Evolutionary conservation across 1,140 invertebrate genomes (phyloP).

Genomic region (Eriocheir sinensis): DNA sequence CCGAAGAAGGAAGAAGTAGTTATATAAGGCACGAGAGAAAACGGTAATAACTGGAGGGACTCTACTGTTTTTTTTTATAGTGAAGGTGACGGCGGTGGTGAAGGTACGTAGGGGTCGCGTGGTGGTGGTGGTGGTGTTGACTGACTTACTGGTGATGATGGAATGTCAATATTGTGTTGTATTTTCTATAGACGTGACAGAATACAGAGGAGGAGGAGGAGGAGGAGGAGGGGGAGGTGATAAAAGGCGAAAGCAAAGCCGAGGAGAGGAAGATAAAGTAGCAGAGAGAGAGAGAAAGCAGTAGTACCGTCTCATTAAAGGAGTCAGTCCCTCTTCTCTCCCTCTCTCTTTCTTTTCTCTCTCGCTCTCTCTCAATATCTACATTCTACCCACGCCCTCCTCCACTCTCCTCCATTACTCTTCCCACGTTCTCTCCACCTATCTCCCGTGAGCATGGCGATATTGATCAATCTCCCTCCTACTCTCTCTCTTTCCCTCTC

Average conservation of each 20-base stretch:
- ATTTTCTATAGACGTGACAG: not conserved
- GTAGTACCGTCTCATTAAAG: too few relatives aligned
- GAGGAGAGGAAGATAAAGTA: not conserved
- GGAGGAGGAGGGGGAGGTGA: not conserved
- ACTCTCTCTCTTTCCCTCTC: constrained; percentile 12
- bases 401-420: not conserved
- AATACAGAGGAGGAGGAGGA: not conserved
- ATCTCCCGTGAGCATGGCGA: not conserved
- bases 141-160: not conserved
- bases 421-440: not conserved
- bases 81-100: not conserved
- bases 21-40: too few relatives aligned
- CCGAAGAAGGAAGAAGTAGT: too few relatives aligned
- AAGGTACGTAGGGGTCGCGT: not conserved
- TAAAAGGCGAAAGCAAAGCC: not conserved
- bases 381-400: not conserved
- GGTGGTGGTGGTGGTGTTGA: not conserved
- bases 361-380: not conserved
- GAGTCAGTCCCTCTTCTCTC: not conserved
- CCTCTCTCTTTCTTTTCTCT: not conserved
- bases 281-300: not conserved
- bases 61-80: not conserved
- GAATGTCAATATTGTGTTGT: not conserved
- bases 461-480: not conserved
- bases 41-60: too few relatives aligned